Evolutionary conservation across 2,113 vertebrate species (phyloP).

Genomic region (Melanocharis versteri): DNA sequence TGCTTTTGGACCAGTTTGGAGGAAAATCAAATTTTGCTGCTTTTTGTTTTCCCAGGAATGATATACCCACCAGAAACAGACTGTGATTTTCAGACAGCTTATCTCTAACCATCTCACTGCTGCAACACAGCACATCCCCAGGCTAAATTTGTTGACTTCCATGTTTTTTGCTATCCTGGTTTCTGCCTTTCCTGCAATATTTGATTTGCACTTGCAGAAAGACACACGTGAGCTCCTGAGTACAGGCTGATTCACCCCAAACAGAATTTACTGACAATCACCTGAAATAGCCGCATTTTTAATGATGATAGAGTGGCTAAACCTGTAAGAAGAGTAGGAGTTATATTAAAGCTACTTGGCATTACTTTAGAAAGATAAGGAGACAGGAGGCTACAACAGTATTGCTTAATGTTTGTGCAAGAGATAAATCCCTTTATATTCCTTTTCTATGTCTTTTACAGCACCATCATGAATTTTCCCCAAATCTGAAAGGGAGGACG

Average conservation of each 20-base stretch:
- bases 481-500: neutral
- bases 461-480: neutral
- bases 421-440: neutral
- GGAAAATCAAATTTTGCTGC: neutral
- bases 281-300: neutral
- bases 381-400: neutral
- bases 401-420: neutral
- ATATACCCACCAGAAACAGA: neutral
- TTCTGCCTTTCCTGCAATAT: neutral
- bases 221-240: neutral
- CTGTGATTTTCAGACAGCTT: neutral
- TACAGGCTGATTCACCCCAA: neutral
- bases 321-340: neutral
- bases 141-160: neutral
- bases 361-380: neutral
- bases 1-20: neutral
- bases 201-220: neutral
- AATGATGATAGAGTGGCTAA: neutral
- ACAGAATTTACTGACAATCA: neutral
- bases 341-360: neutral
- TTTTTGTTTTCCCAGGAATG: neutral
- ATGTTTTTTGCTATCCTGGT: neutral
- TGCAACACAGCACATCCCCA: neutral
- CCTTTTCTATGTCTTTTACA: neutral
- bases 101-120: neutral